Base-by-base conservation (phyloP, 2,113 vertebrate genomes). In the Cheilinus undulatus region DNA sequence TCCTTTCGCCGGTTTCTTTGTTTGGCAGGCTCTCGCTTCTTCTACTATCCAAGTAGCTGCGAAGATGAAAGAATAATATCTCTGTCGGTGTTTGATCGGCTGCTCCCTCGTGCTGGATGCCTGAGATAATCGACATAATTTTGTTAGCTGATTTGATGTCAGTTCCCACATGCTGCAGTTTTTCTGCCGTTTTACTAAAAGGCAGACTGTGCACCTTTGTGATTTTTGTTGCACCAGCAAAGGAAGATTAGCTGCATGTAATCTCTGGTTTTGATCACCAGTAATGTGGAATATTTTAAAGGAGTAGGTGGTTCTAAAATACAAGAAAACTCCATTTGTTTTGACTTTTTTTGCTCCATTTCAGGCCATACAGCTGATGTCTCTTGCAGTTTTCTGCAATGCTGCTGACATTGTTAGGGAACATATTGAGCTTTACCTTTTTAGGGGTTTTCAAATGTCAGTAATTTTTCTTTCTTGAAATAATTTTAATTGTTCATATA, bases 1-100 rank as follows among this genome's bases (percentile, higher is more conserved):
- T 90, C 72, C 86, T 81, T 73, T 83, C 14, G 58, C 76, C 58
- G 17, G 54, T 76, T 83, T 78, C 78, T 91, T 80, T 80, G 82
- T 86, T 82, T 67, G 75, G 59, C 79, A 83, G 56, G 22, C 69
- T 19, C 54, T 78, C 63, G 23, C 57, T 23, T 23, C 54, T 24
- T 63, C 73, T 63, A 69, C 73, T 64, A 24, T 66, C 69, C 73
- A 73, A 77, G 83, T 54, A 63, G 49, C 73, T 53, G 60, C 1
- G 54, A 64, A 72, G 76, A 77, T 61, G 24, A 74, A 75, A 30
- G 54, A 73, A 46, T 53, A 66, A 30, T 45, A 15, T 64, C 54
- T 71, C 53, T 73, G 73, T 59, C 3, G 0, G 42, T n/a, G 51
- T 80, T 73, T 77, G 48, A 63, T 60, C 17, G 42, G 34, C 43